These are phyloP conservation scores for Idaea straminata DNA, from an alignment of 2,888 invertebrate genomes.

Conservation along the genomic window DNA sequence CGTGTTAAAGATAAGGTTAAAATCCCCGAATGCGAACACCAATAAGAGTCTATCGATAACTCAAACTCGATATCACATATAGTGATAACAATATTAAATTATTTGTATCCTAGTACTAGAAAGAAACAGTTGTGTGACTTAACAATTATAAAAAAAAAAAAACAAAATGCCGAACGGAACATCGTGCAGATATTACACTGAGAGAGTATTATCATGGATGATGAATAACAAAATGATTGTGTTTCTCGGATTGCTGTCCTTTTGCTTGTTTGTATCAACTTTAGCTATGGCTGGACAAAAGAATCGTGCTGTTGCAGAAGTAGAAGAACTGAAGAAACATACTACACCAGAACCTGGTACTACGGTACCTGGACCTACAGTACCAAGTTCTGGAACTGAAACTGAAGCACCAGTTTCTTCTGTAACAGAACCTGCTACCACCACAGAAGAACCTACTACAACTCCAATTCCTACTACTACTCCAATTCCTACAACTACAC, in stretches of 20 bases:
- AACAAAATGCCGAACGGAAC: slow-evolving; percentile 37
- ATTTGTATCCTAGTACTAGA: slow-evolving; percentile 11
- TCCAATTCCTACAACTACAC: background rate
- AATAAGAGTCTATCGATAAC: slow-evolving; percentile 11
- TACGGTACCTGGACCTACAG: slow-evolving; percentile 1
- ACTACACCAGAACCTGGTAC: slow-evolving; percentile 5
- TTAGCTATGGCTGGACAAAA: slow-evolving; percentile 57
- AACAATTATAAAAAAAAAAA: slow-evolving; percentile 13
- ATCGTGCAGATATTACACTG: slow-evolving; percentile 54
- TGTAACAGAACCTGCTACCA: background rate
- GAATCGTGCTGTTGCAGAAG: slow-evolving; percentile 39
- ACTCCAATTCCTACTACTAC: background rate
- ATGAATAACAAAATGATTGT: slow-evolving; percentile 67
- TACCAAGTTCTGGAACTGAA: background rate
- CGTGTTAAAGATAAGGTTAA: slow-evolving; percentile 7
- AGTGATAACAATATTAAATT: slow-evolving; percentile 13
- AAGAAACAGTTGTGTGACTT: slow-evolving; percentile 16
- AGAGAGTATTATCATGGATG: slow-evolving; percentile 55
- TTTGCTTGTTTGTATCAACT: slow-evolving; percentile 63
- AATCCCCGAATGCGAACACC: background rate
- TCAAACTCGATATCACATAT: slow-evolving; percentile 19
- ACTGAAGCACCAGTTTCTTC: slow-evolving; percentile 6
- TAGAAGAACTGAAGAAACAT: slow-evolving; percentile 36
- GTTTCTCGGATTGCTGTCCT: slow-evolving; percentile 54
- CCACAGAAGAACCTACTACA: slow-evolving; percentile 1